These are phyloP conservation scores for Microctenopoma steveboyesi DNA, from an alignment of 2,797 vertebrate species.

Conservation along the genomic window DNA sequence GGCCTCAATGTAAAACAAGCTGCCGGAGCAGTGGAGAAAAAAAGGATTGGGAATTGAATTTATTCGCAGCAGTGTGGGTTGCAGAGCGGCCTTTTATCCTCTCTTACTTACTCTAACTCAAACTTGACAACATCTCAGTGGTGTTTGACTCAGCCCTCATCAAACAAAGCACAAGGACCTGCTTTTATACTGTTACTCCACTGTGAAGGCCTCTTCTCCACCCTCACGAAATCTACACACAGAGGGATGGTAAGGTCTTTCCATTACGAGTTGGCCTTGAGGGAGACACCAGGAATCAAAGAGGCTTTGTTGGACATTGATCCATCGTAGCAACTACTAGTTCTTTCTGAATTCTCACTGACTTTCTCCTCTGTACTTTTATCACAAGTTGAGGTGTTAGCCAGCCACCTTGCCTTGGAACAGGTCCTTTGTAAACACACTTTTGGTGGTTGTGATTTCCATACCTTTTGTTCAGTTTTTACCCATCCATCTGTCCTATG, in stretches of 20 bases:
- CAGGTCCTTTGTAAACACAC: conserved; percentile 71
- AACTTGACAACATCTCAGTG: conserved; percentile 56
- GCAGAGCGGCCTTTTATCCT: conserved; percentile 50
- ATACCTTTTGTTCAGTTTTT: conserved; percentile 35
- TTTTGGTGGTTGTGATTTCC: conserved; percentile 59
- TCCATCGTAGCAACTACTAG: conserved; percentile 63
- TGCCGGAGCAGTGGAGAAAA: conserved; percentile 29
- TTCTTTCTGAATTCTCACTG: conserved; percentile 38
- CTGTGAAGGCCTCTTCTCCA: conserved; percentile 81
- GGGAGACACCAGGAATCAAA: conserved; percentile 55
- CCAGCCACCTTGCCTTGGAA: conserved; percentile 75
- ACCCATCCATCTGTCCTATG: conserved; percentile 31
- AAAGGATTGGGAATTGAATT: conserved; percentile 42
- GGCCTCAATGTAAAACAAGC: conserved; percentile 41
- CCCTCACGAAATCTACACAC: conserved; percentile 51
- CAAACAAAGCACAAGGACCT: conserved; percentile 85
- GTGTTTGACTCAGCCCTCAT: conserved; percentile 60
- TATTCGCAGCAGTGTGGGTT: conserved; percentile 41
- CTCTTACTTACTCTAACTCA: conserved; percentile 27
- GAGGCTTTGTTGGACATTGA: conserved; percentile 54
- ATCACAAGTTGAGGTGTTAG: conserved; percentile 64
- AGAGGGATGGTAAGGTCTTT: conserved; percentile 59
- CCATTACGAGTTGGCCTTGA: conserved; percentile 44
- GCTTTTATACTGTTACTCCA: conserved; percentile 81
- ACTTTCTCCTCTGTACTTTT: conserved; percentile 57